Conservation (phyloP, 2,797 vertebrate genomes). For the Arremon brunneinucha region DNA sequence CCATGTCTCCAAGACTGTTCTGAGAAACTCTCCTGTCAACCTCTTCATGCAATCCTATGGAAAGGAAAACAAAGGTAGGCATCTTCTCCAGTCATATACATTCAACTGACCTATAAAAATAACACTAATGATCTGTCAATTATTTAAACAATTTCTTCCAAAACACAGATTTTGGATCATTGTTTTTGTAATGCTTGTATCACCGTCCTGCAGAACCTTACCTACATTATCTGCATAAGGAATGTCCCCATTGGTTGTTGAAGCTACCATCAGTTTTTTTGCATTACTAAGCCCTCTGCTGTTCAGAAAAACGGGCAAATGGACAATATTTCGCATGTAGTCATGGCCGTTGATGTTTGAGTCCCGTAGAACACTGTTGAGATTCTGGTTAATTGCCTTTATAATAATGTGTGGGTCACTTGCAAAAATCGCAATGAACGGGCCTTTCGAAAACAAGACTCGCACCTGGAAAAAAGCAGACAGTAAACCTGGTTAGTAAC, state of each 20-base stretch:
- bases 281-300: constrained; percentile 90
- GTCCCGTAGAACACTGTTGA: constrained; percentile 92
- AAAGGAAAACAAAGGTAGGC: not conserved
- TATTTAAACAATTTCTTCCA: not conserved
- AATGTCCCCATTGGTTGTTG: constrained; percentile 85
- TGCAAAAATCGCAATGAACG: constrained; percentile 96
- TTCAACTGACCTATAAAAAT: not conserved
- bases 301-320: constrained; percentile 94
- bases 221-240: constrained; percentile 77
- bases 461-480: constrained; percentile 80
- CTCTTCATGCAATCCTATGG: constrained; percentile 87
- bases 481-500: not conserved
- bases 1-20: constrained; percentile 89
- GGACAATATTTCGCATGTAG: constrained; percentile 97
- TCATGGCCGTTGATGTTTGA: constrained; percentile 98
- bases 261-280: constrained; percentile 79
- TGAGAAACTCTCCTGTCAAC: constrained; percentile 92
- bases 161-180: accelerated
- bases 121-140: not conserved
- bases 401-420: constrained; percentile 98
- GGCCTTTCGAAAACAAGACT: constrained; percentile 94
- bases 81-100: not conserved
- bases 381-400: constrained; percentile 98
- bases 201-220: constrained; percentile 17
- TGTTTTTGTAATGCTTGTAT: not conserved